Evolutionary conservation across 2,888 invertebrate genomes (phyloP).

Genomic region (Chalcis sispes): DNA sequence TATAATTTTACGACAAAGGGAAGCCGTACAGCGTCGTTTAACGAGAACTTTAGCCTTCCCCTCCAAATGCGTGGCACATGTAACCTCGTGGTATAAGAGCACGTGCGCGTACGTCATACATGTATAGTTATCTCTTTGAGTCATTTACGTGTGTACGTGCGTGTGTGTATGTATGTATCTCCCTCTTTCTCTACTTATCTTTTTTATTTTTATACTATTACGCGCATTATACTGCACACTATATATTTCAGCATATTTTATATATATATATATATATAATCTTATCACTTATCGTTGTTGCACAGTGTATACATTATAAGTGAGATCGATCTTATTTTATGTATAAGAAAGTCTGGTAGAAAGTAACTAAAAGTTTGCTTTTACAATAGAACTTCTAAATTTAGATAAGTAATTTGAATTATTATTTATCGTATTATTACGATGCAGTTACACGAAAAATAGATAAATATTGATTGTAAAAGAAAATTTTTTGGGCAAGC

Average conservation of each 20-base stretch:
- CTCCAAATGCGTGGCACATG: neutral
- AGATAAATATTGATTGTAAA: too few relatives aligned
- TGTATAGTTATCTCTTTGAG: constrained; percentile 7
- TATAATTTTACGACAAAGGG: constrained; percentile 19
- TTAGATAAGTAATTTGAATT: too few relatives aligned
- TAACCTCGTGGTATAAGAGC: neutral
- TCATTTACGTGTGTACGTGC: neutral
- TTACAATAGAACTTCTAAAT: neutral
- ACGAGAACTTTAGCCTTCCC: neutral
- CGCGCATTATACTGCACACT: constrained; percentile 16
- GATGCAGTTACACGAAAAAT: too few relatives aligned
- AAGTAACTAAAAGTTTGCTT: constrained; percentile 7
- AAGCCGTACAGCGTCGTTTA: neutral
- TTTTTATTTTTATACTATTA: neutral
- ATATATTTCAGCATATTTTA: neutral
- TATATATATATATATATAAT: neutral
- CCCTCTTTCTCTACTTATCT: neutral
- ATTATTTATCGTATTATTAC: too few relatives aligned
- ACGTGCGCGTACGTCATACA: neutral
- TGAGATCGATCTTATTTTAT: neutral
- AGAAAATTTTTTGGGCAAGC: too few relatives aligned
- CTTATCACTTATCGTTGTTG: constrained; percentile 17
- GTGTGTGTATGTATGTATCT: too few relatives aligned
- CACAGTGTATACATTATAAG: too few relatives aligned
- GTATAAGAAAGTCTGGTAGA: neutral